Evolutionary conservation across 1,140 invertebrate species (phyloP).

Genomic region (Ceratina calcarata): DNA sequence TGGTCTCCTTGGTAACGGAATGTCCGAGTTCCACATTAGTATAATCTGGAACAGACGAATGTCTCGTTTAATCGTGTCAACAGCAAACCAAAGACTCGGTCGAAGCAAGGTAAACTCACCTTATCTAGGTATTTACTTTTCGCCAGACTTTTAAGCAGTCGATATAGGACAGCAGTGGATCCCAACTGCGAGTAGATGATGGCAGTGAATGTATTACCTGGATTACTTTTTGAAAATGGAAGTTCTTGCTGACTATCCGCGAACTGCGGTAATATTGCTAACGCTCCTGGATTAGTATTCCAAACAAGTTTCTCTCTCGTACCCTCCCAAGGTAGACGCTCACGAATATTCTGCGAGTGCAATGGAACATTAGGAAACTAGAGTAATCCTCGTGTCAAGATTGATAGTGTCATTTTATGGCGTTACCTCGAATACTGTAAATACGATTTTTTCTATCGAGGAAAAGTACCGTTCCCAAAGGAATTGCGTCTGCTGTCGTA

Average conservation of each 20-base stretch:
- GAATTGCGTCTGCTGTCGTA: slow-evolving; percentile 96
- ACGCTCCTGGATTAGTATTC: slow-evolving; percentile 93
- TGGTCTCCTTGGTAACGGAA: slow-evolving; percentile 86
- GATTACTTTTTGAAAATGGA: slow-evolving; percentile 84
- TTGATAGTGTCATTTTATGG: neutral
- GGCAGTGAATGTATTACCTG: slow-evolving; percentile 90
- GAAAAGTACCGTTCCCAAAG: slow-evolving; percentile 98
- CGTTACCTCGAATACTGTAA: slow-evolving; percentile 94
- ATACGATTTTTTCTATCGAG: slow-evolving; percentile 97
- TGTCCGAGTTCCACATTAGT: slow-evolving; percentile 94
- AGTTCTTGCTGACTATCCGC: slow-evolving; percentile 86
- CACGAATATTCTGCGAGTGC: slow-evolving; percentile 89
- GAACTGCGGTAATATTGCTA: slow-evolving; percentile 91
- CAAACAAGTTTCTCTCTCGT: slow-evolving; percentile 89
- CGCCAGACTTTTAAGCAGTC: slow-evolving; percentile 90
- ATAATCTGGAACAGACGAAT: slow-evolving; percentile 85
- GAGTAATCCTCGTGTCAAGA: neutral
- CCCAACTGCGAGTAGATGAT: slow-evolving; percentile 93
- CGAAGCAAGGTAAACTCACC: slow-evolving; percentile 78
- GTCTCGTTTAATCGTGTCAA: slow-evolving; percentile 14
- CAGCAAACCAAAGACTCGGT: neutral
- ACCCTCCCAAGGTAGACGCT: slow-evolving; percentile 88
- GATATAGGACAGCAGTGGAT: slow-evolving; percentile 89
- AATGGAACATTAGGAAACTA: slow-evolving; percentile 50
- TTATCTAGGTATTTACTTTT: slow-evolving; percentile 91